These are phyloP conservation scores for Leistus spinibarbis DNA, from an alignment of 2,888 invertebrate genomes.

Conservation along the genomic window DNA sequence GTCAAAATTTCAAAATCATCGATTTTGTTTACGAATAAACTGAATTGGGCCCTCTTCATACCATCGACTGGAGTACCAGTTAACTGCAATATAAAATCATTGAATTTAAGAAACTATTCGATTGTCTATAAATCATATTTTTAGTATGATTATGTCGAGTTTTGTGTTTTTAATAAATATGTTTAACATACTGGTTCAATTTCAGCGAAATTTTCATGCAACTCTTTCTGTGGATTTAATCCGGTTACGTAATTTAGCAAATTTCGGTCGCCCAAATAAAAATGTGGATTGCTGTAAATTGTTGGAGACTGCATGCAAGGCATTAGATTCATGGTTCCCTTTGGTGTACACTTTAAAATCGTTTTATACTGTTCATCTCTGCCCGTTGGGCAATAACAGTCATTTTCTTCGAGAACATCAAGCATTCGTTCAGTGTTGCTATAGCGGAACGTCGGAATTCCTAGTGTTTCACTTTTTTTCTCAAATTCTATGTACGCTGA, in stretches of 20 bases:
- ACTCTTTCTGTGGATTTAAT: constrained; percentile 59
- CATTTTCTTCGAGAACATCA: constrained; percentile 57
- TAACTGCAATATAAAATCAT: constrained; percentile 53
- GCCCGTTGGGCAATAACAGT: constrained; percentile 62
- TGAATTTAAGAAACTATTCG: no score
- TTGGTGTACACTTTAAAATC: constrained; percentile 60
- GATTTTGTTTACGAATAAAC: constrained; percentile 60
- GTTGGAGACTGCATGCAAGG: constrained; percentile 66
- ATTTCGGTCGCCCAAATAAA: constrained; percentile 63
- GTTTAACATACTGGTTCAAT: constrained; percentile 64
- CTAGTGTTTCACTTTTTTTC: constrained; percentile 55
- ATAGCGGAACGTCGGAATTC: constrained; percentile 60
- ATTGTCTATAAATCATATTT: no score
- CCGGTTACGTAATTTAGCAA: constrained; percentile 62
- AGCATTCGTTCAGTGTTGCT: constrained; percentile 57
- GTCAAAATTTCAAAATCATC: constrained; percentile 58
- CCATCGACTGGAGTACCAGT: constrained; percentile 63
- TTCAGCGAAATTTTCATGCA: constrained; percentile 65
- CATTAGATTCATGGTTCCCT: constrained; percentile 62
- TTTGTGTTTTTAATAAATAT: background rate
- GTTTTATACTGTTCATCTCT: constrained; percentile 59
- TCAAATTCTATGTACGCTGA: constrained; percentile 58
- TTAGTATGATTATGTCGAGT: no score
- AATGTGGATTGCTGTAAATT: constrained; percentile 70
- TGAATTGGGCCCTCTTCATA: constrained; percentile 62